Evolutionary conservation across 2,113 vertebrate species (phyloP).

Genomic region (Rhizomys pruinosus): DNA sequence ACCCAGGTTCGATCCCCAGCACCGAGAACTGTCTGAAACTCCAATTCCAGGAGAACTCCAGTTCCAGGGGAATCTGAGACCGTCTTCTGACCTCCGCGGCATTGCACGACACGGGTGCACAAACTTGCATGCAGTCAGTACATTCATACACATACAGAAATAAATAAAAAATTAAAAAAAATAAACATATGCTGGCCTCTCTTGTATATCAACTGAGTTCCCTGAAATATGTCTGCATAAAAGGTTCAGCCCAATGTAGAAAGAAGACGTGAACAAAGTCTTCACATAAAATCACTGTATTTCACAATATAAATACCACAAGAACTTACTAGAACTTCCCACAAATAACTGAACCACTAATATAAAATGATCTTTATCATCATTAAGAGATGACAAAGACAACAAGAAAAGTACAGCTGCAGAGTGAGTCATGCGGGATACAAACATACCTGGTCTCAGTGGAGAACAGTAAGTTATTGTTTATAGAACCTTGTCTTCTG

Average conservation of each 20-base stretch:
- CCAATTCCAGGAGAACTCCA: no score
- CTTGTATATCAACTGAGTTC: background rate
- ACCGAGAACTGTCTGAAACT: no score
- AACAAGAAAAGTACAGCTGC: background rate
- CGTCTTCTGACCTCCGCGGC: no score
- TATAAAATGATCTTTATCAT: background rate
- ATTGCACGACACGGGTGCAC: no score
- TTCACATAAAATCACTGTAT: constrained; percentile 19
- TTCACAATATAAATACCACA: background rate
- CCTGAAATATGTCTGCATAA: background rate
- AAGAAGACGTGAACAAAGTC: background rate
- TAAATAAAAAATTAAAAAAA: no score
- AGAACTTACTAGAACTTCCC: constrained; percentile 2
- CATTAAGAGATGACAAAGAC: background rate
- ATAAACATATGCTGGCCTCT: background rate
- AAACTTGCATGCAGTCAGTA: no score
- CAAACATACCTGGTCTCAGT: no score
- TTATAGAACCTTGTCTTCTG: background rate
- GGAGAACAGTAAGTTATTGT: no score
- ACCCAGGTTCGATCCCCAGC: no score
- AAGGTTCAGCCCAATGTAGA: background rate
- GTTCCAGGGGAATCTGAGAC: no score
- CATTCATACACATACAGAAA: no score
- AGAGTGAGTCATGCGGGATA: no score
- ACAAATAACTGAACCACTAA: background rate